Conservation (phyloP, 2,888 invertebrate genomes). For the Perdita meconis region DNA sequence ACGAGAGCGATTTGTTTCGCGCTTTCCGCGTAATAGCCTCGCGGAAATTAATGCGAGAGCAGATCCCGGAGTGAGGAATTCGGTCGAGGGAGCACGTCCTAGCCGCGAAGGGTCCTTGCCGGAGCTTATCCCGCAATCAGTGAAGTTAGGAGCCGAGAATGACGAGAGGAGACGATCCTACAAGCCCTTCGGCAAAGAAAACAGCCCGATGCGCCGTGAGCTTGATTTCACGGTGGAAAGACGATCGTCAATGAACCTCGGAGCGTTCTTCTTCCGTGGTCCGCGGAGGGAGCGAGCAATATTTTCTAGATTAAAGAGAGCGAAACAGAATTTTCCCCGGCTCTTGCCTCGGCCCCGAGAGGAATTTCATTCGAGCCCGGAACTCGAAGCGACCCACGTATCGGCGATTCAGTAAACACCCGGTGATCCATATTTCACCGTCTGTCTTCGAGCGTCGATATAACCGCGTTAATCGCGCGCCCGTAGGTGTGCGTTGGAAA, state of each 20-base stretch:
- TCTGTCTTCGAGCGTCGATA: conserved; percentile 40
- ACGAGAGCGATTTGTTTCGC: conserved; percentile 23
- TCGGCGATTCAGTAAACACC: conserved; percentile 49
- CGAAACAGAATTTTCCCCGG: neutral
- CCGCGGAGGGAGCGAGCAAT: neutral
- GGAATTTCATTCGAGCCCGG: neutral
- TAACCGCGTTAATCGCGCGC: conserved; percentile 18
- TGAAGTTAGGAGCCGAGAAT: conserved; percentile 19
- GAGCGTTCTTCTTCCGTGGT: conserved; percentile 1
- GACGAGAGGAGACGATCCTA: conserved; percentile 25
- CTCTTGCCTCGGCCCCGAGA: too few relatives aligned
- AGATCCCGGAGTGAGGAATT: conserved; percentile 1
- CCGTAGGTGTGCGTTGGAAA: conserved; percentile 5
- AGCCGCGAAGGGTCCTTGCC: conserved; percentile 37
- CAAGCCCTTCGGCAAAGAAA: conserved; percentile 36
- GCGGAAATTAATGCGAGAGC: conserved; percentile 31
- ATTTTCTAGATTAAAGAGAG: conserved; percentile 4
- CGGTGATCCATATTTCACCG: conserved; percentile 36
- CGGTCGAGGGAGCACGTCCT: conserved; percentile 19
- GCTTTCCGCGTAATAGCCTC: neutral
- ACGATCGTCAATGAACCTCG: conserved; percentile 20
- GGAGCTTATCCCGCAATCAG: conserved; percentile 54
- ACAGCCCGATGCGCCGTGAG: conserved; percentile 20
- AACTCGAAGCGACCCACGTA: conserved; percentile 30
- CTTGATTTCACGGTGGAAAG: conserved; percentile 33